A percentile compares a stretch with the other conserved stretches of the same genome.
These are phyloP conservation scores for Rhabdornis inornatus DNA, from an alignment of 2,113 vertebrate species.

Conservation along the genomic window DNA sequence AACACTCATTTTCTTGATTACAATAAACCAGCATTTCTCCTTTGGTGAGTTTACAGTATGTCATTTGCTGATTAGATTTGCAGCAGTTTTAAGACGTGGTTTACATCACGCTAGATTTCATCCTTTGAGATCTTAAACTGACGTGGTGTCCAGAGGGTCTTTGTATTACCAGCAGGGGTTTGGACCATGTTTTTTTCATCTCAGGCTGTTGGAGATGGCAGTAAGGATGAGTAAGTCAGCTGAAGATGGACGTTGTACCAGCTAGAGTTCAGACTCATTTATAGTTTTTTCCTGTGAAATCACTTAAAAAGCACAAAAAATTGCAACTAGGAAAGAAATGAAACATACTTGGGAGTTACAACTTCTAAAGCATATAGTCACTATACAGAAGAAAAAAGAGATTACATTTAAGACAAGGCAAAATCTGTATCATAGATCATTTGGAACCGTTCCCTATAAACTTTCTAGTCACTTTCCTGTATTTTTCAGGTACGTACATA, in stretches of 20 bases:
- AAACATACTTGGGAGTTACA: neutral
- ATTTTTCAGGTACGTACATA: neutral
- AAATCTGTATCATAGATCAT: neutral
- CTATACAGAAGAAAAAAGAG: neutral
- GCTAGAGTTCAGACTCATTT: neutral
- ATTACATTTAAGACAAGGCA: neutral
- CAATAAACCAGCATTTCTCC: neutral
- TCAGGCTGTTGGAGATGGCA: neutral
- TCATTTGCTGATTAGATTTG: neutral
- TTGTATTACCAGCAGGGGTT: neutral
- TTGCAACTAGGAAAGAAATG: neutral
- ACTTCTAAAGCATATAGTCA: neutral
- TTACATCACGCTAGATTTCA: neutral
- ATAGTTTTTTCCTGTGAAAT: neutral
- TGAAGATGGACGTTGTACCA: neutral
- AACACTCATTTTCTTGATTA: neutral
- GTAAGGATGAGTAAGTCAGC: neutral
- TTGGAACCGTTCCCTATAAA: neutral
- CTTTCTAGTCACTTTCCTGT: neutral
- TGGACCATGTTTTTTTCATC: neutral
- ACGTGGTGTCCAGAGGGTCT: neutral
- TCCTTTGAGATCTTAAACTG: neutral
- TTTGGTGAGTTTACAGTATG: neutral
- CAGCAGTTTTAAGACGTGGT: neutral
- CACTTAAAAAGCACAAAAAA: neutral